Conservation (phyloP, 2,113 vertebrate genomes). For the Panthera leo region DNA sequence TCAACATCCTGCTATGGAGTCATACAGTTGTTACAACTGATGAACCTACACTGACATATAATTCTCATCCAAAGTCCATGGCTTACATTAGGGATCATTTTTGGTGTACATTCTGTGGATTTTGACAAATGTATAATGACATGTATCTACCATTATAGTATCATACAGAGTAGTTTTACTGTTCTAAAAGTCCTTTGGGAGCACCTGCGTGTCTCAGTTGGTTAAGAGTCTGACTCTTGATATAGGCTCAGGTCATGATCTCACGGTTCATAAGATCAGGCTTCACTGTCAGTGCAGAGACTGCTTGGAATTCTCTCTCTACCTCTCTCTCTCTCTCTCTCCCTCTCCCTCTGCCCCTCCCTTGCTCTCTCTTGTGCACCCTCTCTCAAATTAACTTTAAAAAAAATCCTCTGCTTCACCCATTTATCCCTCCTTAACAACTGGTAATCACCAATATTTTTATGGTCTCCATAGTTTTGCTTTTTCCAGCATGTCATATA, state of each 20-base stretch:
- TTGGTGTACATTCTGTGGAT: not conserved
- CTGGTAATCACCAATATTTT: not conserved
- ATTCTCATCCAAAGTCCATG: not conserved
- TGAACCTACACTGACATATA: not conserved
- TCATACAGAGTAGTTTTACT: not conserved
- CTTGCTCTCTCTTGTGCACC: no score
- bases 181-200: not conserved
- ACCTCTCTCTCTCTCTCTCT: no score
- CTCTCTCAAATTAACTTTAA: not conserved
- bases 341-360: no score
- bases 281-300: no score
- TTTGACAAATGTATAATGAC: not conserved
- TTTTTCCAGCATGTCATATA: not conserved
- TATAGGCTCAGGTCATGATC: no score
- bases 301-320: no score
- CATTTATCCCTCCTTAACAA: not conserved
- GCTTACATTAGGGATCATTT: not conserved
- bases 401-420: not conserved
- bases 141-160: not conserved
- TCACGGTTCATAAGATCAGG: no score
- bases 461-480: not conserved
- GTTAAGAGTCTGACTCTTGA: no score
- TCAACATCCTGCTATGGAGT: not conserved
- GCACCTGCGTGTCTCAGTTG: no score
- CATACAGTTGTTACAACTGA: not conserved